Evolutionary conservation across 1,140 invertebrate genomes (phyloP), one percentile per base, ranked within the genome.

Genomic region (Yoshiicerus persimilis): DNA sequence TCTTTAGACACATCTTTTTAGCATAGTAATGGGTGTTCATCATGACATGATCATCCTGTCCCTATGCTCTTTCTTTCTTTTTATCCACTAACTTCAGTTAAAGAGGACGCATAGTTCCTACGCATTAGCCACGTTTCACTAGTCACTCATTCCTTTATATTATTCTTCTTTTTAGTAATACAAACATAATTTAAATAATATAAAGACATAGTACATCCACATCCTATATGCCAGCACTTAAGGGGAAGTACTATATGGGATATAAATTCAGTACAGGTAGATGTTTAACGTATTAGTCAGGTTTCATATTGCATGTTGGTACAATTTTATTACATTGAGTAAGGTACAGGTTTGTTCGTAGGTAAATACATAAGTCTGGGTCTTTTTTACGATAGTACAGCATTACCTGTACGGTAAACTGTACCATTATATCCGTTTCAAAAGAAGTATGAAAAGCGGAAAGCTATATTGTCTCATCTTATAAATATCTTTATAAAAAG

Each of bases 11-110:
- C 85, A 84, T 87, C 86, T 84, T 87, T 89, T 89, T 87, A 84
- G 88, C 88, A 89, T 89, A 89, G 86, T 89, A 89, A 89, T 89
- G 88, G 75, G 80, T 85, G 75, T 87, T 89, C 88, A 89, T 87
- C 86, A 89, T 87, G 86, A 89, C 56, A 85, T 62, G 77, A 89
- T 89, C 77, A 89, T 88, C 88, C 47, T 86, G 27, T 47, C 80
- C 80, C 36, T 86, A 70, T 41, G 38, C 83, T 83, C 77, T 41
- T 83, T 83, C 77, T 84, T 84, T 62, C 83, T 84, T 84, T 62
- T 84, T 62, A 41, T 84, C 34, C 86, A 80, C 75, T 80, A 80
- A 80, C 75, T 80, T 80, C 27, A 80, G 75, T 80, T 80, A 34
- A 80, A 80, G 34, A 80, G 75, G 30, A 80, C 38, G 75, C 75